These are phyloP conservation scores for Cataglyphis albicans DNA, from an alignment of 2,888 invertebrate species.

Conservation along the genomic window DNA sequence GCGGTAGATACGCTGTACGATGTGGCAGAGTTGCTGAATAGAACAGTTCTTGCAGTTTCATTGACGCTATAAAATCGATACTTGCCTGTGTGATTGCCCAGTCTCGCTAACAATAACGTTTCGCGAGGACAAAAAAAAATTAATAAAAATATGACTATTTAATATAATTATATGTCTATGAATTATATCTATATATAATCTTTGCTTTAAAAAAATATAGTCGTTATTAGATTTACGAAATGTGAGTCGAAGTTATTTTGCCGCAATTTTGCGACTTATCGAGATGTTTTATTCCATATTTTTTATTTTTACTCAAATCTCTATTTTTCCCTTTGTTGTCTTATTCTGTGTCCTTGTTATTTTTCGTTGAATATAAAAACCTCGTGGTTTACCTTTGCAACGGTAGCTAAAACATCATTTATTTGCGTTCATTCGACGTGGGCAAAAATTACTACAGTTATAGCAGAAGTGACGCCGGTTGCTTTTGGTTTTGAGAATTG, in stretches of 20 bases:
- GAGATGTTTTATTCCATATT: not conserved
- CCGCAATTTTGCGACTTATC: not conserved
- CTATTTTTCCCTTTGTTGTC: not conserved
- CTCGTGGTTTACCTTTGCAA: conserved; percentile 3
- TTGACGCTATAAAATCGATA: conserved; percentile 46
- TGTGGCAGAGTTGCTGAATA: conserved; percentile 39
- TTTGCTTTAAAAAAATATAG: not conserved
- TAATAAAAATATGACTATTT: not conserved
- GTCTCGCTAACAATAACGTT: not conserved
- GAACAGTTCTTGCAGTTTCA: conserved; percentile 43
- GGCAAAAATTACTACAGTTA: conserved; percentile 25
- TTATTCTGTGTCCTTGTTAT: not conserved
- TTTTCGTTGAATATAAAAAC: conserved; percentile 3
- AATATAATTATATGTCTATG: not conserved
- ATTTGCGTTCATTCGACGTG: conserved; percentile 43
- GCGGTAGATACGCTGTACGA: conserved; percentile 6
- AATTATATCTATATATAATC: too few relatives aligned
- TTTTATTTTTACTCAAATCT: not conserved
- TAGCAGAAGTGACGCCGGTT: conserved; percentile 38
- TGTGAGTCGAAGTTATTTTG: not conserved
- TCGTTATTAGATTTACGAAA: not conserved
- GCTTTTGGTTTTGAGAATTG: conserved; percentile 44
- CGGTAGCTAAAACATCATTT: conserved; percentile 14
- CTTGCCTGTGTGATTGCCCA: not conserved
- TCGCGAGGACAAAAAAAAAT: not conserved